Percentiles rank a stretch among this genome's conserved stretches.
Conservation (phyloP, 2,888 invertebrate species). For the Ichneumoninae sp. region DNA sequence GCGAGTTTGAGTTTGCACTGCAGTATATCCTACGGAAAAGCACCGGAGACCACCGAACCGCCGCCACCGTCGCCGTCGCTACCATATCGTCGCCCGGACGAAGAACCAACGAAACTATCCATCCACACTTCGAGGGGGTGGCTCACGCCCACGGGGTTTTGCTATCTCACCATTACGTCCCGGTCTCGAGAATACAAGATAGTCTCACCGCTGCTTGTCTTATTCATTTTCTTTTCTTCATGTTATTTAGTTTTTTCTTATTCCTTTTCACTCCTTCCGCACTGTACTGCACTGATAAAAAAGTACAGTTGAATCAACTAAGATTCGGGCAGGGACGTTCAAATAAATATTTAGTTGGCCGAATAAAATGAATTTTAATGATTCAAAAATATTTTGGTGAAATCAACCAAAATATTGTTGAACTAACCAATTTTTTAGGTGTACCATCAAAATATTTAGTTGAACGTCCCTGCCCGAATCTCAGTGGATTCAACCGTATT, state of each 20-base stretch:
- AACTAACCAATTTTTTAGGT: too few species aligned
- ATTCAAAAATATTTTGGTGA: too few species aligned
- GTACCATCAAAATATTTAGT: too few species aligned
- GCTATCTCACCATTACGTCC: neutral
- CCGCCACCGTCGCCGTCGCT: slow-evolving; percentile 2
- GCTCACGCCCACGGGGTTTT: slow-evolving; percentile 12
- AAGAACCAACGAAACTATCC: slow-evolving; percentile 45
- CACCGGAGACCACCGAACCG: slow-evolving; percentile 58
- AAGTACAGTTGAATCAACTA: too few species aligned
- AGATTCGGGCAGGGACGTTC: too few species aligned
- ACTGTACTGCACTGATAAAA: neutral
- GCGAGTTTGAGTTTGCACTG: slow-evolving; percentile 73
- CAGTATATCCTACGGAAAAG: slow-evolving; percentile 71
- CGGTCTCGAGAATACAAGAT: slow-evolving; percentile 47
- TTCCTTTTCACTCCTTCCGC: slow-evolving; percentile 13
- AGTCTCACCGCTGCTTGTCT: slow-evolving; percentile 19
- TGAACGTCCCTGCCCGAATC: too few species aligned
- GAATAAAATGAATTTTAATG: too few species aligned
- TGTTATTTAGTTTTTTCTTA: neutral
- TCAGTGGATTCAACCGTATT: too few species aligned
- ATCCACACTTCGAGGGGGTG: slow-evolving; percentile 48
- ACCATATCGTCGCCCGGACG: slow-evolving; percentile 15
- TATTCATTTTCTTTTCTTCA: neutral
- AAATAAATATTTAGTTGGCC: too few species aligned
- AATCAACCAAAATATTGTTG: too few species aligned